Percentiles rank a stretch among this genome's conserved stretches.
Conservation (phyloP, 2,797 vertebrate genomes). For the Avahi laniger region DNA sequence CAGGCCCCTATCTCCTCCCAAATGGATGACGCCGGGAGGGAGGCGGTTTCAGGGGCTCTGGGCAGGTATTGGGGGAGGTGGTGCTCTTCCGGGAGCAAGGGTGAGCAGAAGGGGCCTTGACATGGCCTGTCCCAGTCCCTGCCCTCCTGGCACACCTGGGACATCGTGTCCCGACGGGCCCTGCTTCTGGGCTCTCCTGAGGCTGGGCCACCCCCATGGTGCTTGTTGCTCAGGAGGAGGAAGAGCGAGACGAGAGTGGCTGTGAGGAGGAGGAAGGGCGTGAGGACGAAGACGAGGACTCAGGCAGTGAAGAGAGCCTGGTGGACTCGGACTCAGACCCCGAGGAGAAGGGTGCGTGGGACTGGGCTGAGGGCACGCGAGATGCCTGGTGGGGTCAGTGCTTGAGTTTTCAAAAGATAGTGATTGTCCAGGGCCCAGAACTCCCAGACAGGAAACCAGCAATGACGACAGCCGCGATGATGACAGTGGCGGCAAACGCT, state of each 20-base stretch:
- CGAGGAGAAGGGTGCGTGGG: conserved; percentile 93
- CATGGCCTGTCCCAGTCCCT: rapidly evolving
- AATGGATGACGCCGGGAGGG: neutral
- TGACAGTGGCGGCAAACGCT: rapidly evolving
- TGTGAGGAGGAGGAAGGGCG: conserved; percentile 93
- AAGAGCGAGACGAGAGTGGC: conserved; percentile 92
- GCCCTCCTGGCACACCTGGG: neutral
- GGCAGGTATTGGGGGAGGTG: rapidly evolving
- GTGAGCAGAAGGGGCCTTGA: neutral
- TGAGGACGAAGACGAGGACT: conserved; percentile 93
- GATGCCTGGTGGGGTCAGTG: neutral
- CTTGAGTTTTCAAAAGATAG: neutral
- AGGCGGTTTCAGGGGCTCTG: neutral
- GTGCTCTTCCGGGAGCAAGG: neutral
- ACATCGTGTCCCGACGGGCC: neutral
- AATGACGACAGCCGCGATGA: rapidly evolving
- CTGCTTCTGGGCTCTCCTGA: neutral
- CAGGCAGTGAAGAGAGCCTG: conserved; percentile 95
- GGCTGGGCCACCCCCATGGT: neutral
- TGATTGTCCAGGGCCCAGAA: rapidly evolving
- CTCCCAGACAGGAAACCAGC: rapidly evolving
- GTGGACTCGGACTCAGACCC: conserved; percentile 96
- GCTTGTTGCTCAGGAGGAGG: conserved; percentile 88
- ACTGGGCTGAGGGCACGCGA: rapidly evolving
- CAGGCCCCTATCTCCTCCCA: neutral